Evolutionary conservation across 2,888 invertebrate genomes (phyloP), one percentile per base, ranked within the genome.

Genomic region (Melanophora roralis): DNA sequence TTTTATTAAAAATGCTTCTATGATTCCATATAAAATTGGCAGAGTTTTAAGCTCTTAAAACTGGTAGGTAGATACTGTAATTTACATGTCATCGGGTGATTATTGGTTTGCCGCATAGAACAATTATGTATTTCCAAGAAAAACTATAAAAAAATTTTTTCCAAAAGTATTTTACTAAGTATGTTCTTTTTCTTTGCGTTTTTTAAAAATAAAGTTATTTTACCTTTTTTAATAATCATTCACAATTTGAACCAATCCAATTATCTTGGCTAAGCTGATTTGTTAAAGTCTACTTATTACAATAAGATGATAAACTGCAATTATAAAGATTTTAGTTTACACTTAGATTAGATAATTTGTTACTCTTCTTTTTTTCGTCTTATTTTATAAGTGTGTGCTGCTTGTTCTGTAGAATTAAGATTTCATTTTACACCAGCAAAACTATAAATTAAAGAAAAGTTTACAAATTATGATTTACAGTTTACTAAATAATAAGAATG

Each of bases 401-500:
- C 45, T 21, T 27, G 6, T 51, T 27, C 47, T 19, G 19, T 32
- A 9, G 9, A 12, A 32, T 59, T 75, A 5, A 8, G 5, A 19
- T 16, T 49, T 38, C 16, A n/a, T 55, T 76, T 65, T 59, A 14
- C 57, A 62, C n/a, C 49, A 49, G 64, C 16, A 64, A n/a, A 40
- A 64, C 55, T 36, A 71, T 64, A 64, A 59, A 77, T 64, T 64
- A 64, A 57, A 59, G 57, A 64, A 77, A 77, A 69, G 62, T 69
- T 76, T 64, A 69, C 68, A 77, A 77, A 77, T 77, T 77, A 77
- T 71, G 69, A 77, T 77, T 77, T 71, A 77, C 69, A 49, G 76
- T 74, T 67, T 65, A 53, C 38, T 40, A 69, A 74, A 64, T 62
- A 64, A 69, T 49, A 68, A 75, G 34, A 60, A 72, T 21, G 49